A percentile compares a stretch with the other conserved stretches of the same genome.
Evolutionary conservation across 2,797 vertebrate genomes (phyloP).

Genomic region (Synaphobranchus kaupii): DNA sequence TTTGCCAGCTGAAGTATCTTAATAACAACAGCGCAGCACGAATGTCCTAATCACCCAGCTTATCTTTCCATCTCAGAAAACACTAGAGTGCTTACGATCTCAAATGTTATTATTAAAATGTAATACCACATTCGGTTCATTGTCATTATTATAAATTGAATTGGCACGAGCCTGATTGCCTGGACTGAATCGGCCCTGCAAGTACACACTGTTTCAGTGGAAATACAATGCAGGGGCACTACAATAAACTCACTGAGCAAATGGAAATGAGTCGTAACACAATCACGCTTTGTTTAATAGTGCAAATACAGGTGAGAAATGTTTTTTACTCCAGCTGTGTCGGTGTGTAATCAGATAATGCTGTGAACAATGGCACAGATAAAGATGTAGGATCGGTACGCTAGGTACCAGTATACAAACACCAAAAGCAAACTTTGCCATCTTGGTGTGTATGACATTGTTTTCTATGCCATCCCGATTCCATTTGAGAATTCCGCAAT

Average conservation of each 20-base stretch:
- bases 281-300: not conserved
- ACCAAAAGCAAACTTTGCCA: not conserved
- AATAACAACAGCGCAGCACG: not conserved
- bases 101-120: constrained; percentile 7
- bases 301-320: not conserved
- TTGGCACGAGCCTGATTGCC: not conserved
- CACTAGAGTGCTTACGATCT: not conserved
- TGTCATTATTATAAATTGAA: not conserved
- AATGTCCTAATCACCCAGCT: not conserved
- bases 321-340: not conserved
- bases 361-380: not conserved
- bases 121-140: not conserved
- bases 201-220: not conserved
- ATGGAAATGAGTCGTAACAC: not conserved
- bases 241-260: not conserved
- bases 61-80: constrained; percentile 30
- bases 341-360: not conserved
- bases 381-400: not conserved
- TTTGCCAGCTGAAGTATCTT: constrained; percentile 17
- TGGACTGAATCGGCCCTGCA: not conserved
- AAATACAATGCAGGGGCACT: not conserved
- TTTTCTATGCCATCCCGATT: not conserved
- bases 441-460: too few relatives aligned
- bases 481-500: not conserved
- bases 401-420: not conserved